Conservation (phyloP, 1,140 invertebrate species). For the Reticulitermes speratus region DNA sequence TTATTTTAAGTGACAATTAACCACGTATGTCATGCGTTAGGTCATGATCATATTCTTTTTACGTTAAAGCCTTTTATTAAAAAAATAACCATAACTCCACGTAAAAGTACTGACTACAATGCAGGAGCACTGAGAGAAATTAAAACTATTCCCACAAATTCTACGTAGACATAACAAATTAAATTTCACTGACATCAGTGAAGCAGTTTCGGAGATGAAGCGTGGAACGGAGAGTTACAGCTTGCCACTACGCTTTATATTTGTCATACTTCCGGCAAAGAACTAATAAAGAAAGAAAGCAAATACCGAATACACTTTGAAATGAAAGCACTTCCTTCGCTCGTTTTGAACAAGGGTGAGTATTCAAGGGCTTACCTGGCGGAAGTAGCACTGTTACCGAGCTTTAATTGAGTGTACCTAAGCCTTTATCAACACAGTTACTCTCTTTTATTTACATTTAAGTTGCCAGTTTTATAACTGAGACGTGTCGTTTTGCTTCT, state of each 20-base stretch:
- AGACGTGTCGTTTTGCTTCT: background rate
- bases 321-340: background rate
- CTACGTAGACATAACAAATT: no score
- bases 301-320: background rate
- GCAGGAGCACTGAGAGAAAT: no score
- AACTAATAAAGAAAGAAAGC: background rate
- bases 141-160: no score
- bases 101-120: no score
- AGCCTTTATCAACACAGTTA: background rate
- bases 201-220: background rate
- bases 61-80: no score
- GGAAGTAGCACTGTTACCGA: background rate
- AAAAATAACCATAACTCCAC: no score
- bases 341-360: background rate
- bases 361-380: background rate
- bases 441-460: slow-evolving; percentile 14
- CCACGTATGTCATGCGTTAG: no score
- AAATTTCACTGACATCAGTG: no score
- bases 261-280: background rate
- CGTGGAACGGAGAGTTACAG: no score
- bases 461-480: slow-evolving; percentile 7
- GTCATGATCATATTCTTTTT: no score
- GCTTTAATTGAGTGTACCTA: background rate
- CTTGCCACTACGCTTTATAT: no score
- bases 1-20: no score